These are phyloP conservation scores for Meleagris gallopavo DNA, from an alignment of 2,113 vertebrate genomes.

Conservation along the genomic window DNA sequence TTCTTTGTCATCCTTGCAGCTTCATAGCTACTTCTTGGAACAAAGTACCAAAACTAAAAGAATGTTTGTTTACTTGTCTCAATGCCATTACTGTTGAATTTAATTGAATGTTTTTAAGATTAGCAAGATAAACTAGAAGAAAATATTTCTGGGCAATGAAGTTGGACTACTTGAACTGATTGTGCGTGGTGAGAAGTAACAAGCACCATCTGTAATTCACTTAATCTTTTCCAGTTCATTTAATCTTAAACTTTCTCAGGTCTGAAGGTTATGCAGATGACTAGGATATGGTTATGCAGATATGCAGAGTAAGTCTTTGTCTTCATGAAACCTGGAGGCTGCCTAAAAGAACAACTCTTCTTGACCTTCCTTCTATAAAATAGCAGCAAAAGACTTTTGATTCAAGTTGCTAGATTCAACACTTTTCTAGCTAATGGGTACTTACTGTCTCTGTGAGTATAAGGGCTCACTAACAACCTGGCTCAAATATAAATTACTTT, in stretches of 20 bases:
- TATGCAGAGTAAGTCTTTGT: not conserved
- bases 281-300: slow-evolving; percentile 17
- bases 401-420: not conserved
- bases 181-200: not conserved
- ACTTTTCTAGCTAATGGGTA: not conserved
- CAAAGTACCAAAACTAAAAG: not conserved
- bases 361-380: not conserved
- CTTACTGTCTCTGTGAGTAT: not conserved
- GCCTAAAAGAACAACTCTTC: slow-evolving; percentile 10
- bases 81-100: not conserved
- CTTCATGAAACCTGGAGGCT: not conserved
- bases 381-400: not conserved
- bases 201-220: not conserved
- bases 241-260: not conserved
- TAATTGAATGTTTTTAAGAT: not conserved
- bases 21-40: not conserved
- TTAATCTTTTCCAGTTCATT: slow-evolving; percentile 30
- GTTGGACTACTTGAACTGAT: not conserved
- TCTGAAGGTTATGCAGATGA: slow-evolving; percentile 37
- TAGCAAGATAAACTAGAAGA: not conserved
- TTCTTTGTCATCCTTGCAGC: not conserved
- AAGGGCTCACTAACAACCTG: not conserved
- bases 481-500: not conserved
- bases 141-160: not conserved
- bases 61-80: not conserved